Percentiles rank a stretch among this genome's conserved stretches.
These are phyloP conservation scores for Quadriops clusia DNA, from an alignment of 2,888 invertebrate species.

Conservation along the genomic window DNA sequence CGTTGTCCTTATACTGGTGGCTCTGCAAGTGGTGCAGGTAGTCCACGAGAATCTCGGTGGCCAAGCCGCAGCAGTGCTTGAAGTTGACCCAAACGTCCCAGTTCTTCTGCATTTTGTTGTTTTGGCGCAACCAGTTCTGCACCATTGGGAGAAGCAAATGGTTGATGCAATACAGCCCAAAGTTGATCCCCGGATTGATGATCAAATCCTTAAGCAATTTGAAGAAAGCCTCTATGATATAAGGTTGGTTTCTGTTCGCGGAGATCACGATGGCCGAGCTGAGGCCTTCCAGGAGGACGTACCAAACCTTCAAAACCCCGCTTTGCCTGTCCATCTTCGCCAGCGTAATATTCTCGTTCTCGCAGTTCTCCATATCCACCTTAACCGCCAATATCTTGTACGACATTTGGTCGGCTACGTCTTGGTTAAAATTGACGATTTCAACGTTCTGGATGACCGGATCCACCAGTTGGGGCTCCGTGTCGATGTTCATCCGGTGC, in stretches of 20 bases:
- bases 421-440: slow-evolving; percentile 45
- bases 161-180: slow-evolving; percentile 86
- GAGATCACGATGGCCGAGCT: slow-evolving; percentile 72
- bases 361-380: slow-evolving; percentile 32
- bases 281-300: slow-evolving; percentile 75
- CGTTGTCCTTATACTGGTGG: slow-evolving; percentile 30
- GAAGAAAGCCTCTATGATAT: slow-evolving; percentile 78
- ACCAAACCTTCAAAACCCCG: slow-evolving; percentile 83
- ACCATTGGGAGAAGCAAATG: slow-evolving; percentile 84
- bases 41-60: slow-evolving; percentile 82
- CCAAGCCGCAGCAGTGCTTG: slow-evolving; percentile 88
- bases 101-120: slow-evolving; percentile 47
- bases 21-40: slow-evolving; percentile 67
- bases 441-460: slow-evolving; percentile 66
- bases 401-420: slow-evolving; percentile 52
- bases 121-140: slow-evolving; percentile 80
- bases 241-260: slow-evolving; percentile 64
- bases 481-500: slow-evolving; percentile 67
- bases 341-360: slow-evolving; percentile 43
- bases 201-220: slow-evolving; percentile 68
- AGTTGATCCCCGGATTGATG: slow-evolving; percentile 73
- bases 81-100: slow-evolving; percentile 82
- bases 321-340: slow-evolving; percentile 64
- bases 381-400: slow-evolving; percentile 49
- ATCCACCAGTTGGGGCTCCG: slow-evolving; percentile 70